Base-by-base conservation (phyloP, 2,888 invertebrate species). In the Drosophila rubida region DNA sequence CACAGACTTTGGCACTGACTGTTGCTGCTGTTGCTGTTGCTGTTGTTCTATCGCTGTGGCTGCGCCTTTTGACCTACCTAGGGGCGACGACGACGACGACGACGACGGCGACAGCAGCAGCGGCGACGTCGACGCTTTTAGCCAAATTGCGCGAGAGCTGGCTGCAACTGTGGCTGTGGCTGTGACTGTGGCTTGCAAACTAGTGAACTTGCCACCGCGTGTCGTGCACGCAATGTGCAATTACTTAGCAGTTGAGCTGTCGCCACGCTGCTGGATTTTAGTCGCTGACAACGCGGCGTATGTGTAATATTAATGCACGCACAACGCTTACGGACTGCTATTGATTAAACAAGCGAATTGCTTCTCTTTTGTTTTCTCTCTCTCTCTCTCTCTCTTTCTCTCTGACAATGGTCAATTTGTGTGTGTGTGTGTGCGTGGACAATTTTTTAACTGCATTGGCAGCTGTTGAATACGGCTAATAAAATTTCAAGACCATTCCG, bases 51-150 rank as follows among this genome's bases (percentile, higher is more conserved):
- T 9, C 35, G 80, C 77, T 62, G 59, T 58, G 67, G 53, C 76
- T 65, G 69, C 75, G 86, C 80, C 80, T 74, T 88, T 76, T 82
- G 88, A 88, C 88, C 88, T 82, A 79, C 72, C 86, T 75, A 78
- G 39, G 65, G 66, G 78, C 81, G 53, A 50, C 48, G 55, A 48
- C 67, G 48, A 41, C 64, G 41, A 32, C 49, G 13, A 23, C 44
- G 42, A 30, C 53, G 50, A 57, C 30, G 11, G n/a, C 57, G 25
- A 46, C 50, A 23, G 14, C 39, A 25, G 25, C n/a, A 13, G 11
- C 27, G n/a, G 19, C 59, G 19, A 49, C 55, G 22, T 51, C 58
- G 61, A 69, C 65, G 86, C 88, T 87, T 82, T 89, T 82, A 89
- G 86, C 77, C 88, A 87, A 89, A 86, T 85, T 85, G 73, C 62